Evolutionary conservation across 2,888 invertebrate species (phyloP).

Genomic region (Julus scandinavius): DNA sequence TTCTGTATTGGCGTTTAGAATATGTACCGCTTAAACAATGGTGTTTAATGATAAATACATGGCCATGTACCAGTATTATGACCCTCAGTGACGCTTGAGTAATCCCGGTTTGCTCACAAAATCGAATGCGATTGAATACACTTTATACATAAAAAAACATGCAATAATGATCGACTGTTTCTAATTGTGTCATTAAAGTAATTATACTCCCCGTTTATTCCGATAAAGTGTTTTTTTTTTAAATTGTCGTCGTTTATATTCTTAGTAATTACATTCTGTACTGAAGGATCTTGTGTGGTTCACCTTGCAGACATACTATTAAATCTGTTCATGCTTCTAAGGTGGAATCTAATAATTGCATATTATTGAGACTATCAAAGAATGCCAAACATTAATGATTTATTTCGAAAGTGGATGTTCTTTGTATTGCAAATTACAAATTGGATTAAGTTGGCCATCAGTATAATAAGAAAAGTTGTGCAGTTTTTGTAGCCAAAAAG

Average conservation of each 20-base stretch:
- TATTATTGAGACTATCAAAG: not conserved
- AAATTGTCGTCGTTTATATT: not conserved
- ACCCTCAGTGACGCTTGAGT: not conserved
- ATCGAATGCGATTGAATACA: not conserved
- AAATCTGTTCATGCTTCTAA: not conserved
- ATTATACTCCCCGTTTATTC: not conserved
- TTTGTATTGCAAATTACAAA: too few species aligned
- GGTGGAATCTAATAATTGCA: not conserved
- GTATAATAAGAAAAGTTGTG: too few species aligned
- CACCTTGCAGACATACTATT: conserved; percentile 9
- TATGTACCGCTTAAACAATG: not conserved
- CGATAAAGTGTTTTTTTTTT: not conserved
- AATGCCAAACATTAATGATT: not conserved
- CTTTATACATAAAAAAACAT: not conserved
- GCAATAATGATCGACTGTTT: conserved; percentile 16
- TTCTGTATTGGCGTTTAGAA: not conserved
- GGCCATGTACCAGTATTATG: not conserved
- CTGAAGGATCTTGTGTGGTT: conserved; percentile 25
- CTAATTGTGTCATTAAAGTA: conserved; percentile 27
- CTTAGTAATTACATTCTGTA: not conserved
- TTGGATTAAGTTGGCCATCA: too few species aligned
- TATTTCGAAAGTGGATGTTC: not conserved
- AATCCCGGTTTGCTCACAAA: not conserved
- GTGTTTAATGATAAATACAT: not conserved
- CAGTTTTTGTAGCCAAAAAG: too few species aligned